phyloP scores from a whole-genome alignment of 2,888 invertebrate genomes.

The Stenoptilia bipunctidactyla region DNA sequence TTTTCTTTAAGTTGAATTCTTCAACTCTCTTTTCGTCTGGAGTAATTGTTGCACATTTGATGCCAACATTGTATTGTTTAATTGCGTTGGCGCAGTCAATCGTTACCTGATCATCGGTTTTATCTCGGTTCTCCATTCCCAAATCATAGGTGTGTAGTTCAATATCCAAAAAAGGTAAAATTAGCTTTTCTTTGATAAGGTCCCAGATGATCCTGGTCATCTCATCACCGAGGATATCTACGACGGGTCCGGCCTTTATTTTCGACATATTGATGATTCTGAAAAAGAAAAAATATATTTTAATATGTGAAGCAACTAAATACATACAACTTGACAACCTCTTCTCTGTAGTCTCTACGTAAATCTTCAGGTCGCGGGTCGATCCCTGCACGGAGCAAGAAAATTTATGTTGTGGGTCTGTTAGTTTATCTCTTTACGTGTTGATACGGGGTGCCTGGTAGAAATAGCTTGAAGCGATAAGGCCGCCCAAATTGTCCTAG shows the following conservation, averaged over 20 bases:
- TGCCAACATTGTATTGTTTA: slow-evolving; percentile 97
- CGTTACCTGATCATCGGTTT: slow-evolving; percentile 95
- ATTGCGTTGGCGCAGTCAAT: slow-evolving; percentile 97
- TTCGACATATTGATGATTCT: slow-evolving; percentile 64
- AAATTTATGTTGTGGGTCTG: too few species aligned
- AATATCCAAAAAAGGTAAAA: slow-evolving; percentile 95
- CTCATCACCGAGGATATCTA: slow-evolving; percentile 94
- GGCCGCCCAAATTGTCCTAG: too few species aligned
- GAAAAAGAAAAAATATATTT: slow-evolving; percentile 16
- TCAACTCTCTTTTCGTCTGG: slow-evolving; percentile 97
- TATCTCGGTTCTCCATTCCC: slow-evolving; percentile 94
- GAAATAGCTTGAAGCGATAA: too few species aligned
- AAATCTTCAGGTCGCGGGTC: too few species aligned
- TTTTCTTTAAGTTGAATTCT: slow-evolving; percentile 88
- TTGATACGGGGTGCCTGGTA: too few species aligned
- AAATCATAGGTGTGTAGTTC: slow-evolving; percentile 95
- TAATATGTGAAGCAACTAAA: too few species aligned
- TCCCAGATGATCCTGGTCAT: slow-evolving; percentile 99
- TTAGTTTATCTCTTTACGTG: too few species aligned
- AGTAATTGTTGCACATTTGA: slow-evolving; percentile 99
- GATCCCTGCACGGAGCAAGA: too few species aligned
- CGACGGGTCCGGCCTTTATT: slow-evolving; percentile 88
- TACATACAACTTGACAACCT: too few species aligned
- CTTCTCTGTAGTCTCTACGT: too few species aligned
- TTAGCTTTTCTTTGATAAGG: slow-evolving; percentile 95